These are phyloP conservation scores for Planococcus citri DNA, from an alignment of 1,140 invertebrate species.

Conservation along the genomic window DNA sequence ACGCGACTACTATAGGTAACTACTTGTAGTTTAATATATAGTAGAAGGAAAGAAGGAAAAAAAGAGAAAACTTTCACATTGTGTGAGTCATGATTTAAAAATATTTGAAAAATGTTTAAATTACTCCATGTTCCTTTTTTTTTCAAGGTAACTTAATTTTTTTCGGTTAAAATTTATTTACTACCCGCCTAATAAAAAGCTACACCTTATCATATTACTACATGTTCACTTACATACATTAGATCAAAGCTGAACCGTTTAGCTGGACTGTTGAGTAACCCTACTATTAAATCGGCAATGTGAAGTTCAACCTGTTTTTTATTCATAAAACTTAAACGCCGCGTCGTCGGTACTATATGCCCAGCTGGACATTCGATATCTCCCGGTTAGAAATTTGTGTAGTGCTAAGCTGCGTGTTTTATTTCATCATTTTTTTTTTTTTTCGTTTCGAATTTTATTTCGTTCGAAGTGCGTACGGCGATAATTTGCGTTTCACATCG, in stretches of 20 bases:
- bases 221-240: background rate
- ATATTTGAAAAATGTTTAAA: background rate
- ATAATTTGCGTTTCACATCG: too few relatives aligned
- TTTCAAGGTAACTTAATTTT: too few relatives aligned
- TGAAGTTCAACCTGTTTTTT: conserved; percentile 7
- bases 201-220: background rate
- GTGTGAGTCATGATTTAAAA: background rate
- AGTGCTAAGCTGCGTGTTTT: too few relatives aligned
- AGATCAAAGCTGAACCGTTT: background rate
- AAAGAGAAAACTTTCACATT: background rate
- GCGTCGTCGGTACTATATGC: background rate
- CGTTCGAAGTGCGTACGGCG: too few relatives aligned
- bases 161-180: background rate
- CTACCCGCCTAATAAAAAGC: background rate
- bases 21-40: too few relatives aligned
- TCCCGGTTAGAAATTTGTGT: too few relatives aligned
- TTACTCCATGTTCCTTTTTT: too few relatives aligned
- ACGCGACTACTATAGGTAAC: too few relatives aligned
- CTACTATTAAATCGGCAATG: background rate
- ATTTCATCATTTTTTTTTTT: too few relatives aligned
- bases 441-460: too few relatives aligned
- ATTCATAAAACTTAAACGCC: background rate
- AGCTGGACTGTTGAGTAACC: background rate
- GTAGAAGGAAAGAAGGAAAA: too few relatives aligned
- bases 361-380: background rate